Percentiles rank a stretch among this genome's conserved stretches.
These are phyloP conservation scores for Petrocephalus zakoni DNA, from an alignment of 2,113 vertebrate species.

Conservation along the genomic window DNA sequence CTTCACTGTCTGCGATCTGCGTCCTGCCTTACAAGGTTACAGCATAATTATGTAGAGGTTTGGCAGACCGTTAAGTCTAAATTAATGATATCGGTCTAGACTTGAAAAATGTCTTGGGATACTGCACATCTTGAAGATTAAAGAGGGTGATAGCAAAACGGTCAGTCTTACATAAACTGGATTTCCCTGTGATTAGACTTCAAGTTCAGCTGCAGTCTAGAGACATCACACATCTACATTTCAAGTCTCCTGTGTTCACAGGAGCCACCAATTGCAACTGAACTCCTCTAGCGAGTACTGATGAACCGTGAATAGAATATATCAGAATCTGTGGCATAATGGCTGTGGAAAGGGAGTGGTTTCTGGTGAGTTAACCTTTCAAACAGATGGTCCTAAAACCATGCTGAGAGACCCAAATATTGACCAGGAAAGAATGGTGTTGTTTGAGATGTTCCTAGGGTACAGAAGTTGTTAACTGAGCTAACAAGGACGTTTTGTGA, in stretches of 20 bases:
- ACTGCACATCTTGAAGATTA: background rate
- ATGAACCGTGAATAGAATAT: background rate
- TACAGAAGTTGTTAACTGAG: background rate
- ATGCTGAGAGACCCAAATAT: background rate
- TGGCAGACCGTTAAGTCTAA: background rate
- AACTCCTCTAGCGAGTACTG: background rate
- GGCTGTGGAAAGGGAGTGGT: background rate
- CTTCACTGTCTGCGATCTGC: background rate
- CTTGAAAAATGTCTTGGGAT: background rate
- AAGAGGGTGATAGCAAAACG: background rate
- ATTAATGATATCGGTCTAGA: slow-evolving; percentile 2
- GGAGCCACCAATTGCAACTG: background rate
- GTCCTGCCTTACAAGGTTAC: background rate
- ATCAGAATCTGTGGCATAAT: background rate
- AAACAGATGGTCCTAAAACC: background rate
- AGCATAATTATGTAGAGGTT: background rate
- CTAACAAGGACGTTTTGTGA: background rate
- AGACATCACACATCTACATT: background rate
- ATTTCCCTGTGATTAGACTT: background rate
- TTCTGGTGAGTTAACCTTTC: background rate
- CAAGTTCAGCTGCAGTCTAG: background rate
- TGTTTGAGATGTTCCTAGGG: background rate
- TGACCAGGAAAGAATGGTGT: background rate
- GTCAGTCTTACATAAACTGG: background rate
- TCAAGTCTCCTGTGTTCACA: background rate